Conservation (phyloP, 2,797 vertebrate species). For the Sebastes steindachneri region DNA sequence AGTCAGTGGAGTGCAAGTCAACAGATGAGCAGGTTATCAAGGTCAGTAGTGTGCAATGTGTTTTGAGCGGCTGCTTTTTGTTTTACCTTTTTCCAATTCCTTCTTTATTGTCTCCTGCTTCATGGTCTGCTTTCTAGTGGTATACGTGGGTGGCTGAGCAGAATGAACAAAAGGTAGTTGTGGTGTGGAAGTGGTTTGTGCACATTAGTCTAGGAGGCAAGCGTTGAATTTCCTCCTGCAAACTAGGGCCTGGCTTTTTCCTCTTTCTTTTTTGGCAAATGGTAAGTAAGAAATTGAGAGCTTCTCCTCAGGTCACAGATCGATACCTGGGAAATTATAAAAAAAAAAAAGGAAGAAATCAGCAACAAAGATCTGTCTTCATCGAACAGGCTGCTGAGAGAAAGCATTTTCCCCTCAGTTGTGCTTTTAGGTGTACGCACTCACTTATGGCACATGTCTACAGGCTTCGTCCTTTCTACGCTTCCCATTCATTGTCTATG, state of each 20-base stretch:
- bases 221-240: not conserved
- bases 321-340: not conserved
- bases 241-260: not conserved
- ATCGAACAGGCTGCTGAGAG: not conserved
- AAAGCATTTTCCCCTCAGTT: not conserved
- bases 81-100: not conserved
- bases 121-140: not conserved
- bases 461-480: too few species aligned
- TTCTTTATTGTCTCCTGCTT: not conserved
- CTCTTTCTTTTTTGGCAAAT: not conserved
- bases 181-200: not conserved
- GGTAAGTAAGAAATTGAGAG: not conserved
- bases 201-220: not conserved
- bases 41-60: constrained; percentile 73
- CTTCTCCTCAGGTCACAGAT: not conserved
- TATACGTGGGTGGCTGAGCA: not conserved
- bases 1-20: constrained; percentile 92
- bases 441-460: not conserved
- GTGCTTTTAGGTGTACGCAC: not conserved
- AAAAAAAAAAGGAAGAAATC: not conserved
- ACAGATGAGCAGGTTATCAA: constrained; percentile 91
- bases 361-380: not conserved
- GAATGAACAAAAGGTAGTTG: constrained; percentile 2
- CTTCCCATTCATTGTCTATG: too few species aligned
- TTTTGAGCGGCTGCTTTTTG: not conserved